Base-by-base conservation (phyloP, 2,797 vertebrate genomes). In the Siniperca scherzeri region DNA sequence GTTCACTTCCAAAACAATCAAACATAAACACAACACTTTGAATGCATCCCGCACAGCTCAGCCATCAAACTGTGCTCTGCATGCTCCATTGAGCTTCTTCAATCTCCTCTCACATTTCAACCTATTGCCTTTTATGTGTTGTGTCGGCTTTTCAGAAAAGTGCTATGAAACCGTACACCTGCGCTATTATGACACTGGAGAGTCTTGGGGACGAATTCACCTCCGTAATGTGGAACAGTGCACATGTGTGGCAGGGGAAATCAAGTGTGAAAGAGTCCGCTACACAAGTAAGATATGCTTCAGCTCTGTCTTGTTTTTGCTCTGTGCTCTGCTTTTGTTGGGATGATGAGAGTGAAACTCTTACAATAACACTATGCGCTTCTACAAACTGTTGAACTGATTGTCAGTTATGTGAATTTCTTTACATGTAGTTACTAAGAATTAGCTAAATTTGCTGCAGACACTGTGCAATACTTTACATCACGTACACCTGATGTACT, bases 81-180 rank as follows among this genome's bases (percentile, higher is more conserved):
- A 46, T 4, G 17, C 83, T 86, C 85, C 80, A 50, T 13, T 59
- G 81, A 83, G 56, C 85, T 12, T 65, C 71, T 25, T 62, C 74
- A 61, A 38, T 74, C 84, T 70, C 80, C 36, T 76, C 90, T 93
- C 85, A 82, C 36, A 8, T 91, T 93, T 77, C 87, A 83, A 65
- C 65, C 56, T 10, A 0, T 27, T 25, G n/a, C 66, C 80, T 91
- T 91, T 87, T 59, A 80, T 88, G 73, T 81, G 52, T 79, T 19
- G 30, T 84, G 27, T 84, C 57, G 36, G 59, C 76, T 78, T 81
- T 87, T 84, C 93, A 99, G 98, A 85, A 33, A 98, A 95, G 81
- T 99, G 98, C 92, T 97, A 97, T 68, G 98, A 99, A 77, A 90
- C 92, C 30, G 72, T 87, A 44, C 98, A 98, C 92, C 91, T 96